Percentiles rank a stretch among this genome's conserved stretches.
Evolutionary conservation across 2,113 vertebrate genomes (phyloP).

Genomic region (Isurus oxyrinchus): DNA sequence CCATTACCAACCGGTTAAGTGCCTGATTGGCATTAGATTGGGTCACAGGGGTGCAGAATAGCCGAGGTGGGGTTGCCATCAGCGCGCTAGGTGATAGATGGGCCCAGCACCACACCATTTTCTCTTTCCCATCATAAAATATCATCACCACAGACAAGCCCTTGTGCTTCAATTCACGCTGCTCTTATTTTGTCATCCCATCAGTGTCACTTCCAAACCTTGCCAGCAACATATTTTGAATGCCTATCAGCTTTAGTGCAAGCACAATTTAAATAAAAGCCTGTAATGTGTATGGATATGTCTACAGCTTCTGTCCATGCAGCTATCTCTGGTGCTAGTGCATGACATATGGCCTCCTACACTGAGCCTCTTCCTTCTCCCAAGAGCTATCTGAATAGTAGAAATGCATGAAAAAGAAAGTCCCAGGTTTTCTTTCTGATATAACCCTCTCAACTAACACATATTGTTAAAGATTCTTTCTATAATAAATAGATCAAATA

Average conservation of each 20-base stretch:
- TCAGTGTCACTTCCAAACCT: background rate
- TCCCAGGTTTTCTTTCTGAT: background rate
- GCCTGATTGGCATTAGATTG: no score
- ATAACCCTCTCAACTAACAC: background rate
- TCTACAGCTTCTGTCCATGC: background rate
- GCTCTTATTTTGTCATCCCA: no score
- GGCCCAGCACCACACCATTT: no score
- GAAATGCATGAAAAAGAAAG: background rate
- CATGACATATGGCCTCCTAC: no score
- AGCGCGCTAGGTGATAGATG: no score
- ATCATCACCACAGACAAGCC: no score
- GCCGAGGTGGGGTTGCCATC: no score
- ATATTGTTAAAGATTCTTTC: background rate
- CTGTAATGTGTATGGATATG: background rate
- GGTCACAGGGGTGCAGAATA: no score
- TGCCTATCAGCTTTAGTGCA: background rate
- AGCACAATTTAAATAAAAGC: no score
- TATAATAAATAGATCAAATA: background rate
- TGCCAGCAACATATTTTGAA: background rate
- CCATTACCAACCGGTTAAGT: no score
- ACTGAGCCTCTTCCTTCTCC: background rate
- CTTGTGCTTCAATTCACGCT: background rate
- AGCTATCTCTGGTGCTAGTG: background rate
- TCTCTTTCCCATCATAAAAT: no score
- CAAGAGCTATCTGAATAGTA: background rate